Evolutionary conservation across 2,888 invertebrate species (phyloP).

Genomic region (Sphaerophoria taeniata): DNA sequence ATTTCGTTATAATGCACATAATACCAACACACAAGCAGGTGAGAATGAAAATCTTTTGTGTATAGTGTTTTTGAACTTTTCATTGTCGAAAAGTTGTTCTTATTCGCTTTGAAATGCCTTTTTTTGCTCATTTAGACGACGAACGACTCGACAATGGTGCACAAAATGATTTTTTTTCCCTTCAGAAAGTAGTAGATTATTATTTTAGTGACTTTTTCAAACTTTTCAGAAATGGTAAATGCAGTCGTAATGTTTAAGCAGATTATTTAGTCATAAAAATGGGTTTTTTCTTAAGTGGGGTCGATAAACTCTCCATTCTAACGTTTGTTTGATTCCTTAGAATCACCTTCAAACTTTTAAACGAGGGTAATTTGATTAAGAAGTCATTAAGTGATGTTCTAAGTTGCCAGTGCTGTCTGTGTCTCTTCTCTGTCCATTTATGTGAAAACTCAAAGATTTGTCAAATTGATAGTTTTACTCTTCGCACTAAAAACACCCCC

Average conservation of each 20-base stretch:
- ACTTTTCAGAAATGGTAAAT: background rate
- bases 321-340: no score
- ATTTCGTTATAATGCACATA: slow-evolving; percentile 68
- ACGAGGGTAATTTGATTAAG: no score
- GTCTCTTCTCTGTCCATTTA: no score
- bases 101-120: background rate
- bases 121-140: slow-evolving; percentile 46
- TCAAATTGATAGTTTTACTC: no score
- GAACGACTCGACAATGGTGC: background rate
- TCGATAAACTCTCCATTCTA: no score
- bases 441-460: no score
- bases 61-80: slow-evolving; percentile 54
- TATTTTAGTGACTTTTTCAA: slow-evolving; percentile 14
- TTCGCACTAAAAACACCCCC: no score
- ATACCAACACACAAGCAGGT: slow-evolving; percentile 19
- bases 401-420: no score
- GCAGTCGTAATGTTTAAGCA: background rate
- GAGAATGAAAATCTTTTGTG: slow-evolving; percentile 25
- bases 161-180: background rate
- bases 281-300: no score
- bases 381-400: no score
- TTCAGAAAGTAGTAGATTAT: background rate
- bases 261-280: background rate
- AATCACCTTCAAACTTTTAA: no score
- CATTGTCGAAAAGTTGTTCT: slow-evolving; percentile 52